Evolutionary conservation across 2,888 invertebrate genomes (phyloP).

Genomic region (Halocaridina rubra): DNA sequence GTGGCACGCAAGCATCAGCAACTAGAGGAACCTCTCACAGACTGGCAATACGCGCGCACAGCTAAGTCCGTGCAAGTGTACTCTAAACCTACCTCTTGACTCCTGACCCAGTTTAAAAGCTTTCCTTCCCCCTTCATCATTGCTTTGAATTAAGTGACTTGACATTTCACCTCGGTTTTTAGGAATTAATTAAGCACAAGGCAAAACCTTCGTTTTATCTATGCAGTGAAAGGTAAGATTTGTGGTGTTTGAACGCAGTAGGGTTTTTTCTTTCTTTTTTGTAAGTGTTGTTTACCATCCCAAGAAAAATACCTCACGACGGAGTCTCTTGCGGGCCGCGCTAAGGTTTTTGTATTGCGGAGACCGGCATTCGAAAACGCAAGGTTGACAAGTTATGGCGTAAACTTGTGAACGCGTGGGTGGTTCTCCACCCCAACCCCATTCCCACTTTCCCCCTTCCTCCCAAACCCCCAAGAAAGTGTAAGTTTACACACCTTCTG

Average conservation of each 20-base stretch:
- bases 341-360: neutral
- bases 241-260: neutral
- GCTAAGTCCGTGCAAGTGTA: neutral
- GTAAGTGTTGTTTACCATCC: neutral
- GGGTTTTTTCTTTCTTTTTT: neutral
- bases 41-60: conserved; percentile 11
- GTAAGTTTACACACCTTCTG: no score
- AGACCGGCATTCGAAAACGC: neutral
- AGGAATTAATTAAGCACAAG: no score
- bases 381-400: neutral
- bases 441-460: neutral
- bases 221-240: neutral
- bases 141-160: neutral
- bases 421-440: neutral
- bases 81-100: conserved; percentile 9
- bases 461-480: neutral
- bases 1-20: no score
- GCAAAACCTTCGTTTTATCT: neutral
- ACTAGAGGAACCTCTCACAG: neutral
- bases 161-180: neutral
- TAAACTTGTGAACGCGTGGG: neutral
- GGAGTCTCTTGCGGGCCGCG: neutral
- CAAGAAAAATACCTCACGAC: neutral
- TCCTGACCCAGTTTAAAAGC: conserved; percentile 35
- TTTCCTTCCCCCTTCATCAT: neutral